Base-by-base conservation (phyloP, 2,797 vertebrate species). In the Oryzias dopingdopingensis region DNA sequence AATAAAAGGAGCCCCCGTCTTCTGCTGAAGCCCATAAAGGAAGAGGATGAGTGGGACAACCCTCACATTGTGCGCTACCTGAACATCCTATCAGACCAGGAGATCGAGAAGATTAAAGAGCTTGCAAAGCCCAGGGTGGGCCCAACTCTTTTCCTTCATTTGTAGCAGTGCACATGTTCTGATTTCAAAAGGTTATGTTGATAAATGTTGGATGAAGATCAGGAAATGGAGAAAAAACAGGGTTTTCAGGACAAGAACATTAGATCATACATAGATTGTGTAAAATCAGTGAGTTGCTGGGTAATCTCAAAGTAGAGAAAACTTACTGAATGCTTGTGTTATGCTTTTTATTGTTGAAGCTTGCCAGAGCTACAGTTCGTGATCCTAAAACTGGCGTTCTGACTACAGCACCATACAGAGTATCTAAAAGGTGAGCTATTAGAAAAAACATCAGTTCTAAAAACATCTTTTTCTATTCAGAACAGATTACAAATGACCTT, bases 41-140 rank as follows among this genome's bases (percentile, higher is more conserved):
- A 98, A 67, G 96, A 98, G 72, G 97, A 98, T 0, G 97, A 98
- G 66, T 99, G 97, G 97, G 96, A 99, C 69, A 98, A 92, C 58
- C 97, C 97, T 0, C 94, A 85, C 42, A 98, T 99, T n/a, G 95
- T 99, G 0, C 92, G 97, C 52, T 98, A 93, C 82, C 91, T 96
- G 20, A 76, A 97, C 0, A 62, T 93, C 23, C 90, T 99, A 73
- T 94, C 94, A 2, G 76, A 96, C 16, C 79, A 91, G 49, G 96
- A 98, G 83, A 97, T 96, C 0, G 89, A 90, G 65, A 96, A 91
- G 85, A 96, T 98, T 66, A 99, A 98, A 67, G 89, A 95, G 59
- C 72, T 99, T 13, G 95, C 97, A 1, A 98, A 96, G 81, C 97
- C 97, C 74, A 94, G 85, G 88, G 97, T 98, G 77, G 88, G 93